phyloP scores from a whole-genome alignment of 2,113 vertebrate genomes.

The Thamnophis sirtalis region DNA sequence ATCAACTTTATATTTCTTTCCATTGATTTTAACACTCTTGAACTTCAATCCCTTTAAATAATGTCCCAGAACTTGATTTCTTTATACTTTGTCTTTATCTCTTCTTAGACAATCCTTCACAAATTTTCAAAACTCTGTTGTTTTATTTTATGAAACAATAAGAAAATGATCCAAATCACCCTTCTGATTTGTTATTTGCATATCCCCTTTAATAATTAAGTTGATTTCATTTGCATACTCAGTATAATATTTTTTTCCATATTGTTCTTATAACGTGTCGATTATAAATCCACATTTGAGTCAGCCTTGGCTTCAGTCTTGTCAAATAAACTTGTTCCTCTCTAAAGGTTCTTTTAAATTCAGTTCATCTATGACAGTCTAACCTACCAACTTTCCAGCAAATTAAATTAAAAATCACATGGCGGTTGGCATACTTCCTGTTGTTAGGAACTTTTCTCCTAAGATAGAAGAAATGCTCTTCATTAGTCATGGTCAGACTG shows the following conservation, averaged over 20 bases:
- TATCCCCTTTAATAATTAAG: not conserved
- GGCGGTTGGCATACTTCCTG: slow-evolving; percentile 48
- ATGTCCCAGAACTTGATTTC: not conserved
- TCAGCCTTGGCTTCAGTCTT: not conserved
- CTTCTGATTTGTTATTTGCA: not conserved
- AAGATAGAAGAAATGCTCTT: slow-evolving; percentile 51
- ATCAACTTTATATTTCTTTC: not conserved
- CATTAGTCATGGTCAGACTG: slow-evolving; percentile 54
- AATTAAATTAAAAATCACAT: slow-evolving; percentile 54
- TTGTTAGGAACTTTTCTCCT: slow-evolving; percentile 48
- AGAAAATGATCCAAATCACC: no score
- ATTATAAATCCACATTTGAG: not conserved
- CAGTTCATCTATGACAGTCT: slow-evolving; percentile 17
- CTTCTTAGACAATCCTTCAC: not conserved
- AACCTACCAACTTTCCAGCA: slow-evolving; percentile 60
- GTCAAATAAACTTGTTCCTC: not conserved
- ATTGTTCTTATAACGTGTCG: not conserved
- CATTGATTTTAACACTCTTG: not conserved
- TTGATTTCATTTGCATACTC: not conserved
- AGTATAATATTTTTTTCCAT: not conserved
- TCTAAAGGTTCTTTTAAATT: not conserved
- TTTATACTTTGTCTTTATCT: not conserved
- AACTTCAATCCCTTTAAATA: not conserved
- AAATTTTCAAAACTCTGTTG: not conserved
- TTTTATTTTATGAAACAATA: no score